Conservation (phyloP, 2,888 invertebrate species). For the Megalurothrips usitatus region DNA sequence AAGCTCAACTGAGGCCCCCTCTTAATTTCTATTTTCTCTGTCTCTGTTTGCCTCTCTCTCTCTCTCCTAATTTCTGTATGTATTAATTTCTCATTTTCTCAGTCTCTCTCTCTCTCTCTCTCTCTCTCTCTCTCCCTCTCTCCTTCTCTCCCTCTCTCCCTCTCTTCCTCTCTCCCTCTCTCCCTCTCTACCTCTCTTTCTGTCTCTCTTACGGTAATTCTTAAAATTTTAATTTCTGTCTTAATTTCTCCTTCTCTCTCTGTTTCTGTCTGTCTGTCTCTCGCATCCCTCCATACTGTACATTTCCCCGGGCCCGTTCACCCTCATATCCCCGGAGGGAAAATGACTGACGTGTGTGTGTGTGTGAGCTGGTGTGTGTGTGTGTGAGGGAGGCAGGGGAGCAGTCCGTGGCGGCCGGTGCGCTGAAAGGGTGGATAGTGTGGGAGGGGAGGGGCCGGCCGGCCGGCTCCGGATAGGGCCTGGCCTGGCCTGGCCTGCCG, state of each 20-base stretch:
- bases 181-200: too few relatives aligned
- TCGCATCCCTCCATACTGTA: too few relatives aligned
- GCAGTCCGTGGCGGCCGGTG: neutral
- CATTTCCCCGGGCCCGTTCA: too few relatives aligned
- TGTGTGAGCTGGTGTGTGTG: conserved; percentile 27
- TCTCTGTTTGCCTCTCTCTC: neutral
- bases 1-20: too few relatives aligned
- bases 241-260: too few relatives aligned
- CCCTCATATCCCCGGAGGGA: too few relatives aligned
- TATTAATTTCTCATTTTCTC: neutral
- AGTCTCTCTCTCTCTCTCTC: conserved; percentile 28
- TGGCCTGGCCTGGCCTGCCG: neutral
- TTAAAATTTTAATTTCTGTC: too few relatives aligned
- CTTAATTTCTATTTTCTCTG: too few relatives aligned
- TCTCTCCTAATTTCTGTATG: neutral
- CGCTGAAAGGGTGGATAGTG: neutral
- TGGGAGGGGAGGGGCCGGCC: neutral
- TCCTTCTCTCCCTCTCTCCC: conserved; percentile 28
- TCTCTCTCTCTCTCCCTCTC: conserved; percentile 33
- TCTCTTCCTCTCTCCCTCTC: too few relatives aligned
- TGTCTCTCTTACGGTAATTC: too few relatives aligned
- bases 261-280: too few relatives aligned
- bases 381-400: neutral
- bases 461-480: neutral
- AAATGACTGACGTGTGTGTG: neutral